Evolutionary conservation across 2,797 vertebrate genomes (phyloP), one percentile per base, ranked within the genome.

Genomic region (Trachops cirrhosus): DNA sequence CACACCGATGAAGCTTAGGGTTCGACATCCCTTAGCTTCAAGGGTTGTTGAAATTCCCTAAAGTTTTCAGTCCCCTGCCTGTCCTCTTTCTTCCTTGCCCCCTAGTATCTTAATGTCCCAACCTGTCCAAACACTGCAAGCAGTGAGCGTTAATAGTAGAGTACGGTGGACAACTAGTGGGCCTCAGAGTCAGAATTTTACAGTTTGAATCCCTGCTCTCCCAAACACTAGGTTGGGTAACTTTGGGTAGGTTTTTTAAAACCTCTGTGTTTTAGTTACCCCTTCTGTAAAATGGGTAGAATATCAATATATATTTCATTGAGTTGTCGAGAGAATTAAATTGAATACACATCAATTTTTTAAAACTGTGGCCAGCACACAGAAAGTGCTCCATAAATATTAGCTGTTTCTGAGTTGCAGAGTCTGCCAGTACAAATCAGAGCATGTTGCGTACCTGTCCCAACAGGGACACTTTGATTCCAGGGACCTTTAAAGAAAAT

Each of bases 1-100:
- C 5, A 29, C 24, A 32, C 10, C 0, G 1, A 14, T 2, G 77
- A 3, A 1, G 21, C 18, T 34, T 24, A 9, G 7, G 3, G 1
- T 6, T n/a, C 57, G 39, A 16, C 4, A n/a, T 9, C 50, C 24
- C 1, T 1, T 52, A 52, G 19, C 50, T 52, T 52, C 19, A 52
- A 21, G 26, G 11, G 29, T 83, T 52, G 37, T 19, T 46, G 54
- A 79, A 6, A n/a, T 24, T 29, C 48, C 24, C 26, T 41, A 11
- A 62, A 37, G 34, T 24, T n/a, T 14, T 44, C 15, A 83, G 24
- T 37, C 2, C 14, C 32, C 54, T 82, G 12, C 52, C 34, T n/a
- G 24, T 15, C 15, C 21, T 37, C 16, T 54, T 24, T 24, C 78
- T 80, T 71, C 22, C 9, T 26, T 37, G 16, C 0, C 18, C 37